Conservation (phyloP, 2,113 vertebrate species). For the Sturnira hondurensis region DNA sequence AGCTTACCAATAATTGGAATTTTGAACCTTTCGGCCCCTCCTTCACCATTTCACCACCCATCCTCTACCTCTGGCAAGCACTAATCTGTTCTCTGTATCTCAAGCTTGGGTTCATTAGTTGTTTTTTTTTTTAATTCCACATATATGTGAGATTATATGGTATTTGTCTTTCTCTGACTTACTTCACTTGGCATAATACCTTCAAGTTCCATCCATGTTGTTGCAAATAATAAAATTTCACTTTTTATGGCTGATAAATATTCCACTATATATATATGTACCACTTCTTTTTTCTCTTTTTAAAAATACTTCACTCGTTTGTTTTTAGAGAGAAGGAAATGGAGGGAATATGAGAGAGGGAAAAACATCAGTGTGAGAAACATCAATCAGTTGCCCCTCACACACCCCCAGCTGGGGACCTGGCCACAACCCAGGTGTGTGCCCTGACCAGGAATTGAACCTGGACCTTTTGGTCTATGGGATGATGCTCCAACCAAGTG, state of each 20-base stretch:
- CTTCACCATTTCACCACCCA: neutral
- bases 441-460: too few species aligned
- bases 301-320: too few species aligned
- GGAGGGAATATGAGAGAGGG: too few species aligned
- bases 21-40: neutral
- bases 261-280: neutral
- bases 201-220: neutral
- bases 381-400: too few species aligned
- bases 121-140: neutral
- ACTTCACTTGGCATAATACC: neutral
- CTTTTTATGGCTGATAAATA: neutral
- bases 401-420: too few species aligned
- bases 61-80: neutral
- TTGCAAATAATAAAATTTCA: neutral
- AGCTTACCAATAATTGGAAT: neutral
- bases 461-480: too few species aligned
- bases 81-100: neutral
- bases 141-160: neutral
- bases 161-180: neutral
- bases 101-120: neutral
- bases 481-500: too few species aligned
- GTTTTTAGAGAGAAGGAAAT: too few species aligned
- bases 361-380: too few species aligned
- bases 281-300: neutral
- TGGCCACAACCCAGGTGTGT: too few species aligned